Conservation (phyloP, 2,888 invertebrate species). For the Agrochola macilenta region DNA sequence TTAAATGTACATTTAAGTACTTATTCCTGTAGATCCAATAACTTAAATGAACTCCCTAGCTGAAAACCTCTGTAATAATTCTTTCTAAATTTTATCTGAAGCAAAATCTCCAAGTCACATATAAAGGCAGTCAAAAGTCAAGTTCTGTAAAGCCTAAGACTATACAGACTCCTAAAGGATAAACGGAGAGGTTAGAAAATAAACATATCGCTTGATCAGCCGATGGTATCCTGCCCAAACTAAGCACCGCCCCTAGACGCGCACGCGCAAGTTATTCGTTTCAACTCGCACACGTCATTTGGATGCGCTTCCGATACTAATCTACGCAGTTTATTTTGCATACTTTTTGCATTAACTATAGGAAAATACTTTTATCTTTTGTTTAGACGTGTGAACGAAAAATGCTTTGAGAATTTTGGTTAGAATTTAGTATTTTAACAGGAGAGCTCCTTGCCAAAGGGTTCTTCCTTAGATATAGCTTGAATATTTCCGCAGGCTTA, state of each 20-base stretch:
- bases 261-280: slow-evolving; percentile 50
- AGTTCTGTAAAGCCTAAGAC: neutral
- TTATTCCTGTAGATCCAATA: neutral
- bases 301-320: slow-evolving; percentile 65
- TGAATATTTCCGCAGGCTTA: too few relatives aligned
- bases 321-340: slow-evolving; percentile 60
- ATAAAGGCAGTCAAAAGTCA: slow-evolving; percentile 31
- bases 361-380: slow-evolving; percentile 15
- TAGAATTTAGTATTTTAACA: neutral
- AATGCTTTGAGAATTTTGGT: neutral
- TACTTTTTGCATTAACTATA: slow-evolving; percentile 39
- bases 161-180: slow-evolving; percentile 33
- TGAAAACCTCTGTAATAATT: slow-evolving; percentile 12
- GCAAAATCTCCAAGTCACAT: slow-evolving; percentile 32
- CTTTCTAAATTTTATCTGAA: slow-evolving; percentile 32
- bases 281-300: slow-evolving; percentile 59
- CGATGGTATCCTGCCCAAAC: slow-evolving; percentile 62
- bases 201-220: slow-evolving; percentile 61
- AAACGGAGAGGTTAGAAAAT: slow-evolving; percentile 32
- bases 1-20: neutral
- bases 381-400: slow-evolving; percentile 22
- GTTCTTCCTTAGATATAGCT: too few relatives aligned
- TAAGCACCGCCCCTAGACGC: slow-evolving; percentile 58
- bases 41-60: neutral
- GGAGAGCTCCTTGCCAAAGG: neutral